Evolutionary conservation across 2,113 vertebrate genomes (phyloP), one percentile per base, ranked within the genome.

Genomic region (Anthoscopus minutus): DNA sequence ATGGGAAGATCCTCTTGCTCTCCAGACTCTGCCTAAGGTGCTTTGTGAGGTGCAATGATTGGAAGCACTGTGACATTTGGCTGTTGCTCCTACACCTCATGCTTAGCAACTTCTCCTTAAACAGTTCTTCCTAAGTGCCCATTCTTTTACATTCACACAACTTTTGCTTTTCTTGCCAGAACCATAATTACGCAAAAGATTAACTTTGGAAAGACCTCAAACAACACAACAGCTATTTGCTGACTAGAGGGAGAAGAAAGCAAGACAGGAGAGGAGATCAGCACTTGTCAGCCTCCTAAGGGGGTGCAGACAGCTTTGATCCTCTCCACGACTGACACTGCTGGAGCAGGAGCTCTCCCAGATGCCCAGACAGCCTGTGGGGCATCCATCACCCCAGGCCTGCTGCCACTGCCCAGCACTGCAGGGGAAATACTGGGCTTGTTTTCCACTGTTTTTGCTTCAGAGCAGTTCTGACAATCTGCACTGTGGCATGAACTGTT

Each of bases 391-490:
- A 25, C 38, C 30, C 64, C 56, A 11, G 48, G 21, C 17, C 17
- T 80, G 66, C 18, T 69, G 67, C 35, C 38, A 44, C 35, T 5
- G 47, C 56, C 10, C 77, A 64, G 64, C 31, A 31, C 69, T 13
- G 44, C 0, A 0, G 13, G 24, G 47, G 28, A 78, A 40, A 16
- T 3, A 12, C 5, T 0, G 1, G 2, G 15, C 20, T 76, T 71
- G 16, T 28, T 91, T 35, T 62, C 58, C 51, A 40, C 31, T 0
- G 6, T 47, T 61, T 85, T 51, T 11, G 1, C 31, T 64, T 27
- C 35, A 61, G 18, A 89, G 81, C 57, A 60, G 38, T 42, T 77
- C 61, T 54, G 45, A 57, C 1, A 4, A 65, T 60, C n/a, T 76
- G 57, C 74, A 47, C 17, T 0, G 16, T 53, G 81, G 62, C 91